A percentile compares a stretch with the other conserved stretches of the same genome.
phyloP scores from a whole-genome alignment of 2,888 invertebrate genomes.

The Tinea pellionella region DNA sequence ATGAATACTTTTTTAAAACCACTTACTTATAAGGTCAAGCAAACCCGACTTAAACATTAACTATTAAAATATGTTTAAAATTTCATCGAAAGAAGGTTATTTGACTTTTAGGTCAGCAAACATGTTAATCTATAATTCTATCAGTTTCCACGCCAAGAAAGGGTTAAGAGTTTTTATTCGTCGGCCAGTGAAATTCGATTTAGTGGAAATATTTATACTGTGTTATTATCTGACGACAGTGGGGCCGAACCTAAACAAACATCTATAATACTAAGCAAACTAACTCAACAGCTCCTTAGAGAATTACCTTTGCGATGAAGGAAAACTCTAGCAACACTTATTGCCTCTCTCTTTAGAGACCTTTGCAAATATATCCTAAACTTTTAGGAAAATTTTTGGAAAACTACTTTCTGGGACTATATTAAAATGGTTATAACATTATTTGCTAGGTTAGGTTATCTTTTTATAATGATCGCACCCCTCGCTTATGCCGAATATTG shows the following conservation, averaged over 20 bases:
- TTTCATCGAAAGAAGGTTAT: not conserved
- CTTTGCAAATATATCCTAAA: not conserved
- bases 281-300: constrained; percentile 40
- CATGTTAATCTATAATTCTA: not conserved
- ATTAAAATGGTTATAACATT: not conserved
- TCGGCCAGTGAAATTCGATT: constrained; percentile 29
- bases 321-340: constrained; percentile 45
- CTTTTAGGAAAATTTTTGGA: not conserved
- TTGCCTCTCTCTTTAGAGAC: constrained; percentile 30
- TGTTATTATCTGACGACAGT: constrained; percentile 49
- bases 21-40: no score
- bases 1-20: no score
- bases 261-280: constrained; percentile 53
- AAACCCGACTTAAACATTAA: no score
- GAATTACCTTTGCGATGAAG: constrained; percentile 47
- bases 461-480: not conserved
- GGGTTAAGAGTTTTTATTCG: constrained; percentile 9
- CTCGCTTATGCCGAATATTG: not conserved
- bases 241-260: constrained; percentile 44
- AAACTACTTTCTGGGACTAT: not conserved
- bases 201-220: constrained; percentile 48
- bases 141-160: not conserved
- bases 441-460: not conserved
- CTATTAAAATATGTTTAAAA: no score
- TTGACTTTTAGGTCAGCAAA: not conserved